Evolutionary conservation across 92 coral and sea anemone species (phyloP), one percentile per base, ranked within the genome.

Genomic region (Hydrozoanthus gracilis): DNA sequence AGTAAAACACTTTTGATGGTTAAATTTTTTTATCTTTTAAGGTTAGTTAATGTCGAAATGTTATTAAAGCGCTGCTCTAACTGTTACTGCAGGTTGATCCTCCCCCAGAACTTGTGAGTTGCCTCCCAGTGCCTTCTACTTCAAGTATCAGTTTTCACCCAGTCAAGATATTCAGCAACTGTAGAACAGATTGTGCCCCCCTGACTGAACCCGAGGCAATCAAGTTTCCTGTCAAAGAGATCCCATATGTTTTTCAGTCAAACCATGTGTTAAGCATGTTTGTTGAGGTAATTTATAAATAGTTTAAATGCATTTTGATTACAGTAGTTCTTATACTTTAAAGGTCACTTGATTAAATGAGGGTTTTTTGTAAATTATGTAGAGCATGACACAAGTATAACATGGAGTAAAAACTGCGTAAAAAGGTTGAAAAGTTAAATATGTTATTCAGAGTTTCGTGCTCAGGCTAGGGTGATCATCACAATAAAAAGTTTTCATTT

Each of bases 131-230:
- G 64, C 99, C 99, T 0, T 96, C 99, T 0, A 92, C 93, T 18
- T 87, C 96, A 64, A 96, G 99, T 52, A 95, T 96, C 85, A 88
- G 92, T 72, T 96, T 96, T 71, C 99, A 96, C 82, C 95, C 96
- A 15, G 88, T 95, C 88, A 90, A 91, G 88, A 93, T 93, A 71
- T 84, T 94, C 79, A 90, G 98, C 73, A 96, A 96, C 89, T 78
- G 90, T 45, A 86, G 98, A 66, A 89, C 91, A 82, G 86, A 91
- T 71, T 87, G 88, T 54, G n/a, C 92, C 13, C 35, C 84, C 62
- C 60, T 76, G 39, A 17, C 96, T 39, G 96, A 94, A 68, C 86
- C 91, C 18, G 92, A 86, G 64, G 92, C 94, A 54, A 58, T 78
- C 35, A 71, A 75, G 75, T 90, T 96, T 71, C 96, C 95, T 7